Evolutionary conservation across 2,113 vertebrate genomes (phyloP).

Genomic region (Xiphophorus hellerii): DNA sequence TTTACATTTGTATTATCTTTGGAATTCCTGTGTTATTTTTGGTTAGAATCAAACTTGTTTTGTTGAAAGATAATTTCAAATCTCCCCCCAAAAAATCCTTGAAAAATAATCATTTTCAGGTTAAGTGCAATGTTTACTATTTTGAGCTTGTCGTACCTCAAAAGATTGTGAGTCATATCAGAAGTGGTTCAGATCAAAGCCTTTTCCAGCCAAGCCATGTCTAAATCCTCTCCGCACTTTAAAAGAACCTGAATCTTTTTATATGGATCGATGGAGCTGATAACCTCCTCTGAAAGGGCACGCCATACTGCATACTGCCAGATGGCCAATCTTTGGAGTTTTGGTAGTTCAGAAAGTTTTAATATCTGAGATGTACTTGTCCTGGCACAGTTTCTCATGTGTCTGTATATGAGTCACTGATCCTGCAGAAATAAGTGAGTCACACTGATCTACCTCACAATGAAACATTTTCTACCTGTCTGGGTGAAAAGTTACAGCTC

Average conservation of each 20-base stretch:
- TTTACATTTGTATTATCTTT: neutral
- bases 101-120: neutral
- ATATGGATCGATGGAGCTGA: neutral
- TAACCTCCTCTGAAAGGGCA: slow-evolving; percentile 1
- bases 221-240: neutral
- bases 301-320: neutral
- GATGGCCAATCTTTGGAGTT: neutral
- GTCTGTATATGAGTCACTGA: neutral
- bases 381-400: neutral
- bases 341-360: neutral
- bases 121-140: neutral
- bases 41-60: neutral
- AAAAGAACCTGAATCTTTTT: neutral
- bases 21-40: neutral
- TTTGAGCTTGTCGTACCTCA: neutral
- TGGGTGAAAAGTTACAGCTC: neutral
- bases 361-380: neutral
- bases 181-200: neutral
- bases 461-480: neutral
- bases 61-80: neutral
- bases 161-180: neutral
- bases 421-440: slow-evolving; percentile 3
- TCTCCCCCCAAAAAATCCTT: neutral
- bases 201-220: neutral
- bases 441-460: neutral